A percentile compares a stretch with the other conserved stretches of the same genome.
phyloP scores from a whole-genome alignment of 2,888 invertebrate genomes.

The Onchidella celtica region DNA sequence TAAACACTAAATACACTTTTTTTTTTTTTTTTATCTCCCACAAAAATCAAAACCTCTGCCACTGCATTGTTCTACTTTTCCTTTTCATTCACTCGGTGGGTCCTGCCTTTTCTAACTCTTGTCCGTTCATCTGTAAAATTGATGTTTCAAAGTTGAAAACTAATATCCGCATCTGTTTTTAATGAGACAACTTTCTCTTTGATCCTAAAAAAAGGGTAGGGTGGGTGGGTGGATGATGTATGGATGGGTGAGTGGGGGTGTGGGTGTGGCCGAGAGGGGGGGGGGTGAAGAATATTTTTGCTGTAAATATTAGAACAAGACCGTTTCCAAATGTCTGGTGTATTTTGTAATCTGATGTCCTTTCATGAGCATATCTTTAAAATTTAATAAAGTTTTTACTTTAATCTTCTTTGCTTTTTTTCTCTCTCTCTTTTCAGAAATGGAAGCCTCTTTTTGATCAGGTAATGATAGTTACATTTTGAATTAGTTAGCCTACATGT shows the following conservation, averaged over 20 bases:
- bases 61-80: too few relatives aligned
- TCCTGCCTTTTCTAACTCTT: neutral
- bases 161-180: too few relatives aligned
- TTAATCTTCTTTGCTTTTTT: neutral
- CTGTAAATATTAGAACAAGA: neutral
- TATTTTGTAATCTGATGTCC: neutral
- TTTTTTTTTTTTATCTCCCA: too few relatives aligned
- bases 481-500: neutral
- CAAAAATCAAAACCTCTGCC: too few relatives aligned
- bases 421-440: conserved; percentile 46
- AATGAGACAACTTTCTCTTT: too few relatives aligned
- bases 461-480: conserved; percentile 43
- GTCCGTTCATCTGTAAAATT: neutral
- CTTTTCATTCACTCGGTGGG: neutral
- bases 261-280: too few relatives aligned
- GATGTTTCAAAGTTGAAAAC: too few relatives aligned
- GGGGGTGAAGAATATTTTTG: neutral
- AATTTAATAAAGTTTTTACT: neutral
- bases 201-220: too few relatives aligned
- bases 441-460: conserved; percentile 60
- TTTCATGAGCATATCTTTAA: neutral
- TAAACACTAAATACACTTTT: too few relatives aligned
- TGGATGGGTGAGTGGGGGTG: too few relatives aligned
- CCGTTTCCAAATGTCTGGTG: neutral
- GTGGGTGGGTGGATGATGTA: too few relatives aligned